phyloP scores from a whole-genome alignment of 92 coral and sea anemone genomes.

The Montipora capitata region DNA sequence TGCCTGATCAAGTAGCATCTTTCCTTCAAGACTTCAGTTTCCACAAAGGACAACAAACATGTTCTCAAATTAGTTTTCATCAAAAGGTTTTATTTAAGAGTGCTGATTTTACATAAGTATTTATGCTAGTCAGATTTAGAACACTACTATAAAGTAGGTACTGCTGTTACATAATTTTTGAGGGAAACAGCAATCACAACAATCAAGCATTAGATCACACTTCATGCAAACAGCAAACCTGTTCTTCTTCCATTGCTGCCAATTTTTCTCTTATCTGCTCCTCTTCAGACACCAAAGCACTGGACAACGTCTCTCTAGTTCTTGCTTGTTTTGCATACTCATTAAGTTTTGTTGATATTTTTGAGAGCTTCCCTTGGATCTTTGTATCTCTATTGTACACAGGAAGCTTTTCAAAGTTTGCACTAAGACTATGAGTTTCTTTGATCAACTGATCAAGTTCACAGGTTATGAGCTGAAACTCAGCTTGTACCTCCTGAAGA shows the following conservation, averaged over 20 bases:
- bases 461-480: conserved; percentile 47
- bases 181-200: no score
- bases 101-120: no score
- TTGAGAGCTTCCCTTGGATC: conserved; percentile 51
- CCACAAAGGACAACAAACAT: no score
- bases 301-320: conserved; percentile 80
- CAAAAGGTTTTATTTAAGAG: no score
- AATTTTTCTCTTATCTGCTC: conserved; percentile 74
- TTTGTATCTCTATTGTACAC: conserved; percentile 55
- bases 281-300: conserved; percentile 77
- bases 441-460: conserved; percentile 49
- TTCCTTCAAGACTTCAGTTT: no score
- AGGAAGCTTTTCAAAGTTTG: conserved; percentile 33
- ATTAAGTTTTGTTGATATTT: conserved; percentile 38
- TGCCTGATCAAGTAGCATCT: no score
- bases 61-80: no score
- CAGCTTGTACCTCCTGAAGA: conserved; percentile 62
- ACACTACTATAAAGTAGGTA: no score
- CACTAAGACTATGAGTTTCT: conserved; percentile 27
- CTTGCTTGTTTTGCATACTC: conserved; percentile 72
- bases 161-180: no score
- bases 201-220: no score
- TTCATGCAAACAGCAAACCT: conserved; percentile 50
- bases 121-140: no score
- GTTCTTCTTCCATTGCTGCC: conserved; percentile 80